Conservation (phyloP, 2,113 vertebrate genomes). For the Bubo bubo region DNA sequence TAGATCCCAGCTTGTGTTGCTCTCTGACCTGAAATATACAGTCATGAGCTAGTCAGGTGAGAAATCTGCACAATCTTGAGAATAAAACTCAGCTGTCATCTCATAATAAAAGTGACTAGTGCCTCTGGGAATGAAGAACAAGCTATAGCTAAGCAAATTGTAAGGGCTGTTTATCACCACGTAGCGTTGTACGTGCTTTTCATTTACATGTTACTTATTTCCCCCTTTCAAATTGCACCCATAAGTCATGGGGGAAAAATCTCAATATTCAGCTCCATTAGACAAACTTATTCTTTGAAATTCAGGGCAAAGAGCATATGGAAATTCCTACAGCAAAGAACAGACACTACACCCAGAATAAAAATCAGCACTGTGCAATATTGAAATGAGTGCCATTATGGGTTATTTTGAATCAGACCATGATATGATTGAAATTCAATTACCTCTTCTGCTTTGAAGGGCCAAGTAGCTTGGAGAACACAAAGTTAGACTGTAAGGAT, state of each 20-base stretch:
- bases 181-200: not conserved
- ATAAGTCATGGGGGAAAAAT: not conserved
- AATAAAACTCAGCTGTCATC: slow-evolving; percentile 19
- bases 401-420: slow-evolving; percentile 16
- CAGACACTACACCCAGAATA: not conserved
- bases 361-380: slow-evolving; percentile 19
- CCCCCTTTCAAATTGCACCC: not conserved
- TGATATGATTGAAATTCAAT: slow-evolving; percentile 42
- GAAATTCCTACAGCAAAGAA: slow-evolving; percentile 49
- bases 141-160: not conserved
- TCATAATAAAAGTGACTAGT: not conserved
- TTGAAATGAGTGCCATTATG: slow-evolving; percentile 29
- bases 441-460: slow-evolving; percentile 13
- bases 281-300: slow-evolving; percentile 52
- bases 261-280: slow-evolving; percentile 58
- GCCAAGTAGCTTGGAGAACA: not conserved
- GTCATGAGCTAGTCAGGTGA: not conserved
- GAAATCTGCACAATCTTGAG: slow-evolving; percentile 1
- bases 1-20: not conserved
- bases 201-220: not conserved
- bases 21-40: not conserved
- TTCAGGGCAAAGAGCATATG: slow-evolving; percentile 60
- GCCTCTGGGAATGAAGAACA: not conserved
- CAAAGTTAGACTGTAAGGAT: not conserved
- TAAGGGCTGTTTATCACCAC: not conserved